Evolutionary conservation across 1,140 invertebrate genomes (phyloP).

Genomic region (Cydia splendana): DNA sequence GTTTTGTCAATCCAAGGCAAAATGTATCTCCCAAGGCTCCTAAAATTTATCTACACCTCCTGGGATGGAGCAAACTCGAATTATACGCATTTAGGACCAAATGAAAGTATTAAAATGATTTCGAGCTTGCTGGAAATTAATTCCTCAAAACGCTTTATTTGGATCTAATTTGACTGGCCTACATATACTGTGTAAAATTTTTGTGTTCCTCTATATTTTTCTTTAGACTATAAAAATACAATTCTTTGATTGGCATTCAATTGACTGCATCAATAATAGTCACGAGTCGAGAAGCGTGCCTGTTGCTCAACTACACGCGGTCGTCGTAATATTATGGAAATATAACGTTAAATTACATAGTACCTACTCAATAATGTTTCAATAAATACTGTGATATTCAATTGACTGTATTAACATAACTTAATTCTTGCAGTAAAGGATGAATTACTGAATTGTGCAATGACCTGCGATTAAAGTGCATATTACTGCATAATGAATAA

Average conservation of each 20-base stretch:
- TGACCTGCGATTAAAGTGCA: background rate
- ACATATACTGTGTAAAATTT: no score
- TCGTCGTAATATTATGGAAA: background rate
- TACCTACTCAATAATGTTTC: background rate
- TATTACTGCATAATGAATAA: background rate
- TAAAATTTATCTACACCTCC: no score
- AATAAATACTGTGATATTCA: background rate
- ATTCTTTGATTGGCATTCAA: background rate
- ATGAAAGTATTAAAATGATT: no score
- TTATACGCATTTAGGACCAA: no score
- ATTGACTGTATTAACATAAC: background rate
- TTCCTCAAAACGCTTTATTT: no score
- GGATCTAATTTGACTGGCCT: no score
- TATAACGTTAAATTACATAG: background rate
- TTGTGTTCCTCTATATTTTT: no score
- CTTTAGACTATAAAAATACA: slow-evolving; percentile 1
- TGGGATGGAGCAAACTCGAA: no score
- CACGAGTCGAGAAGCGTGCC: background rate
- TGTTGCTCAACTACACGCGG: background rate
- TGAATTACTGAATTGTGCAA: background rate
- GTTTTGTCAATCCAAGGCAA: no score
- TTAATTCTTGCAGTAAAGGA: slow-evolving; percentile 1
- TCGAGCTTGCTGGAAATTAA: no score
- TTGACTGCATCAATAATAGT: background rate
- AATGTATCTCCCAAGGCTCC: no score